phyloP scores from a whole-genome alignment of 35 echinoderm and acorn worm species.

The Stichopus chloronotus region DNA sequence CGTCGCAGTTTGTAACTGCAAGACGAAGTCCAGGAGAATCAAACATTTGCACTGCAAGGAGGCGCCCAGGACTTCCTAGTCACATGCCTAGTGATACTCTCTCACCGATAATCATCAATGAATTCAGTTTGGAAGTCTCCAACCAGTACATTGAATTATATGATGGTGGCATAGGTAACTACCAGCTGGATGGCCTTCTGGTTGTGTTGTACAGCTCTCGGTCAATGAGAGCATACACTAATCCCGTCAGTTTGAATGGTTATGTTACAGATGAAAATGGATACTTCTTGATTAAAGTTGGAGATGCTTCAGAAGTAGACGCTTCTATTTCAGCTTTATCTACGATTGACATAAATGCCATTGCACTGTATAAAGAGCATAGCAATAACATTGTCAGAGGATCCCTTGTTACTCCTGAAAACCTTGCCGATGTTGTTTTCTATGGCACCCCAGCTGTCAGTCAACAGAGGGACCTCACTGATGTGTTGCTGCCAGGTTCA shows the following conservation, averaged over 20 bases:
- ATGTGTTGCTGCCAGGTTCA: slow-evolving; percentile 59
- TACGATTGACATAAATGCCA: slow-evolving; percentile 68
- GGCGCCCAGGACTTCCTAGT: not conserved
- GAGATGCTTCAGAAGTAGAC: slow-evolving; percentile 49
- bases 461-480: slow-evolving; percentile 49
- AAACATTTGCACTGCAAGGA: slow-evolving; percentile 51
- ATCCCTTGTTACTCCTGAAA: slow-evolving; percentile 53
- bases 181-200: slow-evolving; percentile 59
- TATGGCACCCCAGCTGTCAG: slow-evolving; percentile 55
- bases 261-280: slow-evolving; percentile 70
- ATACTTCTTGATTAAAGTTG: slow-evolving; percentile 69
- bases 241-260: slow-evolving; percentile 60
- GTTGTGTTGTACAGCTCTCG: slow-evolving; percentile 67
- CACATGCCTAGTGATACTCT: not conserved
- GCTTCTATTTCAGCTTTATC: not conserved
- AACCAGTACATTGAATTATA: slow-evolving; percentile 80
- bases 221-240: slow-evolving; percentile 41
- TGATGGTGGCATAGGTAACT: slow-evolving; percentile 81
- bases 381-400: slow-evolving; percentile 41
- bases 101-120: slow-evolving; percentile 78
- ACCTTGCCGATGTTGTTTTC: slow-evolving; percentile 83
- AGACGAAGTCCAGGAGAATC: slow-evolving; percentile 51
- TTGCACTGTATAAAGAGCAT: slow-evolving; percentile 71
- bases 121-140: slow-evolving; percentile 67
- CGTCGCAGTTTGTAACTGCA: slow-evolving; percentile 59